Evolutionary conservation across 1,140 invertebrate genomes (phyloP).

Genomic region (Drosophila auraria): DNA sequence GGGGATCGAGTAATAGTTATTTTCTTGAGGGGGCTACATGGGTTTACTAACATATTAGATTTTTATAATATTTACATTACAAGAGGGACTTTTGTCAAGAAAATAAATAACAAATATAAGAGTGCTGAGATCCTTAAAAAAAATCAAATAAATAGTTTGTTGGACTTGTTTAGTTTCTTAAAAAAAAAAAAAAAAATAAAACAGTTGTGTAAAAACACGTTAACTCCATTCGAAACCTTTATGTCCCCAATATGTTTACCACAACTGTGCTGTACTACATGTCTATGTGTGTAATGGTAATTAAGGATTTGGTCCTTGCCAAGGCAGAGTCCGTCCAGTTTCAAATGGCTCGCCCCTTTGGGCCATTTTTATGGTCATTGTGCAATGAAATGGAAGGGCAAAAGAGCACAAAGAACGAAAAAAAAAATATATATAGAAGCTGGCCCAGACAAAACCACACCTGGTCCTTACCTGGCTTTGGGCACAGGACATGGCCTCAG

Average conservation of each 20-base stretch:
- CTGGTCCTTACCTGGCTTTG: conserved; percentile 10
- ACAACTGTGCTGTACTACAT: background rate
- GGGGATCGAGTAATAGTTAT: background rate
- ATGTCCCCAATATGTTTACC: background rate
- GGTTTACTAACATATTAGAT: too few species aligned
- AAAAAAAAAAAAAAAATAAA: background rate
- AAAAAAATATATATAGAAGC: conserved; percentile 5
- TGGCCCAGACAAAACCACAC: conserved; percentile 42
- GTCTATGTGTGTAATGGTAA: conserved; percentile 58
- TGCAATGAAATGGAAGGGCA: conserved; percentile 57
- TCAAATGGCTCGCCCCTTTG: conserved; percentile 62
- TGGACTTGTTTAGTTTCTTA: background rate
- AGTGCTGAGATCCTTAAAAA: too few species aligned
- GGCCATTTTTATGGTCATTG: conserved; percentile 76
- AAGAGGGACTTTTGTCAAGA: too few species aligned
- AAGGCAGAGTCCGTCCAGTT: conserved; percentile 52
- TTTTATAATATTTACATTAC: too few species aligned
- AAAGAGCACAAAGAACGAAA: background rate
- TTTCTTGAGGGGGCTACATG: too few species aligned
- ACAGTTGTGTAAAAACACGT: background rate
- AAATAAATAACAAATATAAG: too few species aligned
- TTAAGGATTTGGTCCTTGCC: conserved; percentile 64
- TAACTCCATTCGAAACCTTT: background rate
- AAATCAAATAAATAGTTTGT: too few species aligned
- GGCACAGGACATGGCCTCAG: conserved; percentile 43